Conservation (phyloP, 2,888 invertebrate genomes). For the Ellobium chinense region DNA sequence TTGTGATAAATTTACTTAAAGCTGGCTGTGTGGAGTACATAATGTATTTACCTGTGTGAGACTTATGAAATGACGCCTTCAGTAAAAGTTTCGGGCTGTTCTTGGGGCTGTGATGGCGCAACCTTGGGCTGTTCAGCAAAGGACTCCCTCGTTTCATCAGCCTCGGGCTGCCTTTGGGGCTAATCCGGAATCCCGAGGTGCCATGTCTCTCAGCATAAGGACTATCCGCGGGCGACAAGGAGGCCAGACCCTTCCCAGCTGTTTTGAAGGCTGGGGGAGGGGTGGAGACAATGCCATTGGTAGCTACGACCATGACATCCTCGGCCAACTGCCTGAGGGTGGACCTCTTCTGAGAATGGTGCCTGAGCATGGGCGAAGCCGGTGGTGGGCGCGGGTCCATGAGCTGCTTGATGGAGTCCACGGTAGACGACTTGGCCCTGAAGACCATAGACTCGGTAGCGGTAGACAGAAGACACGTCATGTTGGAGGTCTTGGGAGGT, state of each 20-base stretch:
- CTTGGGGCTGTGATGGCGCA: constrained; percentile 16
- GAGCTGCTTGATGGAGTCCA: neutral
- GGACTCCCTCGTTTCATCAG: constrained; percentile 23
- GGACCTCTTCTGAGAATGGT: neutral
- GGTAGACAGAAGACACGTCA: neutral
- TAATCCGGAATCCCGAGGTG: neutral
- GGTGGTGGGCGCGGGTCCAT: neutral
- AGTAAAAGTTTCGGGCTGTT: constrained; percentile 30
- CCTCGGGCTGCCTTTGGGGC: constrained; percentile 27
- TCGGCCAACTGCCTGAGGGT: constrained; percentile 32
- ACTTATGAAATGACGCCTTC: constrained; percentile 31
- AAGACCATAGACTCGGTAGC: constrained; percentile 6
- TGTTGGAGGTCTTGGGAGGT: neutral
- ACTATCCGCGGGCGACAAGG: constrained; percentile 24
- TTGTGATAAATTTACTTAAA: no score
- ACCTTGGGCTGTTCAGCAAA: constrained; percentile 25
- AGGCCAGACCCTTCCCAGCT: neutral
- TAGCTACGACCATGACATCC: constrained; percentile 38
- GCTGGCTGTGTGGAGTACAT: no score
- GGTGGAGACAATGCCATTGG: constrained; percentile 36
- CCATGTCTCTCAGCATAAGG: constrained; percentile 6
- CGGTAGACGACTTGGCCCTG: neutral
- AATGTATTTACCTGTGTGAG: constrained; percentile 21
- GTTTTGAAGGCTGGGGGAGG: constrained; percentile 17
- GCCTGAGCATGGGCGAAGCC: neutral